Evolutionary conservation across 2,113 vertebrate genomes (phyloP), one percentile per base, ranked within the genome.

Genomic region (Limanda limanda): DNA sequence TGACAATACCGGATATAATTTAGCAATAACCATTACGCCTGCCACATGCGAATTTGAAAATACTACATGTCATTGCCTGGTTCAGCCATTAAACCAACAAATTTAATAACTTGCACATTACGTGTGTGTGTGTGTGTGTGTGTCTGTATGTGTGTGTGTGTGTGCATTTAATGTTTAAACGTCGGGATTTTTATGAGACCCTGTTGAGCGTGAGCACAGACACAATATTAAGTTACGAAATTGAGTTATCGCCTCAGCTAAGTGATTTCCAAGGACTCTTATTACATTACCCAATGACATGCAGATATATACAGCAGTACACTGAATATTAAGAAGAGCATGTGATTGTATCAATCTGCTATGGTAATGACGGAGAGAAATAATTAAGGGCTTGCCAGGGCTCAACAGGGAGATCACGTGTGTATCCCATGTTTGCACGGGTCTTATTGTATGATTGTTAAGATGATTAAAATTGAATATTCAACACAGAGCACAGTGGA

Each of bases 51-150:
- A 84, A 90, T 89, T 78, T 81, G 71, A 86, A 87, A 81, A 71
- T 74, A 74, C 76, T 87, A 78, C 79, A 86, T 84, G 85, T 85
- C 68, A 79, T 78, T 89, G 86, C 81, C 88, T 89, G 73, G 82
- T 89, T 90, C 85, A 79, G 70, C 84, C 88, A 87, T 93, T 91
- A 92, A 89, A 88, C 75, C 76, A 86, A 89, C 84, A 82, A 80
- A 92, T 94, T 80, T 70, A 91, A 93, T 93, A 88, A 88, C 55
- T 66, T 82, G 71, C 80, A 87, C 86, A 89, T 94, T 94, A 92
- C 63, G 76, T 48, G 56, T 76, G 77, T 31, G 72, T 48, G 58
- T 67, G 71, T 62, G 24, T 74, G 81, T 85, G 42, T 76, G 76
- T 42, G 76, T 48, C 55, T 66, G 71, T 62, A 24, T 74, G 81